Conservation (phyloP, 2,113 vertebrate species). For the Limnothrissa miodon region DNA sequence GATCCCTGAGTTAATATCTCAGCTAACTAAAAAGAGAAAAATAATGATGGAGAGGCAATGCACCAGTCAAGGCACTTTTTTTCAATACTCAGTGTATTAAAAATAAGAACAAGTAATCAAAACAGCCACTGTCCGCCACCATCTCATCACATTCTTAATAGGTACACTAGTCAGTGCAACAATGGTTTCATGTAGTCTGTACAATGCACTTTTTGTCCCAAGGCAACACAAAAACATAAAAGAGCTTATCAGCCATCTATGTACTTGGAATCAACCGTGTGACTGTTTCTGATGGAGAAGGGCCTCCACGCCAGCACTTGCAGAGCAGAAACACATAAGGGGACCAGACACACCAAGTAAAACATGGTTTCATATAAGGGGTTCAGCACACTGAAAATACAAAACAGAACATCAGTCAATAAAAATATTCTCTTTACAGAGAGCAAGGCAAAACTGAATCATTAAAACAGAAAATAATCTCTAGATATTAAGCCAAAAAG, state of each 20-base stretch:
- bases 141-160: background rate
- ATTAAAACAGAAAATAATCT: too few species aligned
- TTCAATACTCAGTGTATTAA: too few species aligned
- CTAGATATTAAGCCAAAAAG: background rate
- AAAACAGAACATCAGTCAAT: background rate
- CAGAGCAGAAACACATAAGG: constrained; percentile 69
- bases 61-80: too few species aligned
- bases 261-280: constrained; percentile 62
- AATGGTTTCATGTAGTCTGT: background rate
- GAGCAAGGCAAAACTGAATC: too few species aligned
- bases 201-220: background rate
- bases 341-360: constrained; percentile 81
- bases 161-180: background rate
- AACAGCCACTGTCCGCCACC: too few species aligned
- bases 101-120: too few species aligned
- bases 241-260: constrained; percentile 51
- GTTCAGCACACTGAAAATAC: constrained; percentile 63
- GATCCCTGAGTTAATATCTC: too few species aligned
- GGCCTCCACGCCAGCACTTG: constrained; percentile 82
- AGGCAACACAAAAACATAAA: background rate
- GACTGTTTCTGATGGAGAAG: constrained; percentile 83
- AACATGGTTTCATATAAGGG: constrained; percentile 81
- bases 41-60: too few species aligned
- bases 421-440: too few species aligned
- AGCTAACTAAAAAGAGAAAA: too few species aligned